Evolutionary conservation across 1,140 invertebrate genomes (phyloP).

Genomic region (Trichomalopsis sarcophagae): DNA sequence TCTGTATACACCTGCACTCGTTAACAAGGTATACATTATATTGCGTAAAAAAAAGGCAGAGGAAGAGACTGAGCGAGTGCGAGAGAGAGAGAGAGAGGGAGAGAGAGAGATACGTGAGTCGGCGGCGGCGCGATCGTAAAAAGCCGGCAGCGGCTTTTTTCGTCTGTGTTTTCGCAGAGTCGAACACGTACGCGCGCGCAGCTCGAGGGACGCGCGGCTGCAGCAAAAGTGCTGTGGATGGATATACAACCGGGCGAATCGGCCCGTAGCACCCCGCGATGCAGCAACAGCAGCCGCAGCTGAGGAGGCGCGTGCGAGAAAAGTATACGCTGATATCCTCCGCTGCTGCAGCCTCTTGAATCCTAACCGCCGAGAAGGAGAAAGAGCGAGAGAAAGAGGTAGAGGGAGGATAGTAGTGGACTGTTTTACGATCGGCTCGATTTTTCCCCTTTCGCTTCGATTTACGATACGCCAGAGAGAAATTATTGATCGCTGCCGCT

Average conservation of each 20-base stretch:
- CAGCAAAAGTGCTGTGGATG: neutral
- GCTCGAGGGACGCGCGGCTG: neutral
- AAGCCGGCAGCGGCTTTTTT: constrained; percentile 35
- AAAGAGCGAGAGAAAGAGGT: neutral
- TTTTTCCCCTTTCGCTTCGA: constrained; percentile 42
- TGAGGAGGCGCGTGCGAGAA: constrained; percentile 4
- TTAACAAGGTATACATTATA: constrained; percentile 65
- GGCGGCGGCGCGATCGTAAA: constrained; percentile 43
- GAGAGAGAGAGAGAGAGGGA: neutral
- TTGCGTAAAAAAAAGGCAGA: constrained; percentile 57
- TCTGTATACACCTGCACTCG: constrained; percentile 49
- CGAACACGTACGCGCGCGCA: neutral
- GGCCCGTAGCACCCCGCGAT: constrained; percentile 6
- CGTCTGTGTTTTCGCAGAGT: constrained; percentile 8
- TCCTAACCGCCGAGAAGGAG: constrained; percentile 1
- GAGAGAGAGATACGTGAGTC: constrained; percentile 15
- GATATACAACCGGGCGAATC: neutral
- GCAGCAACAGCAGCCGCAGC: neutral
- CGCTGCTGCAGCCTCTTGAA: constrained; percentile 11
- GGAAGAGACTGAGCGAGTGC: neutral
- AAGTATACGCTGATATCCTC: constrained; percentile 5
- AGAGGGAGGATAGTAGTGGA: neutral
- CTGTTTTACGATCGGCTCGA: constrained; percentile 46
- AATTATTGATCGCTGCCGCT: constrained; percentile 29
- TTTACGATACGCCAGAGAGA: constrained; percentile 45